Percentiles rank a stretch among this genome's conserved stretches.
phyloP scores from a whole-genome alignment of 1,140 invertebrate genomes.

The Notospermus geniculatus region DNA sequence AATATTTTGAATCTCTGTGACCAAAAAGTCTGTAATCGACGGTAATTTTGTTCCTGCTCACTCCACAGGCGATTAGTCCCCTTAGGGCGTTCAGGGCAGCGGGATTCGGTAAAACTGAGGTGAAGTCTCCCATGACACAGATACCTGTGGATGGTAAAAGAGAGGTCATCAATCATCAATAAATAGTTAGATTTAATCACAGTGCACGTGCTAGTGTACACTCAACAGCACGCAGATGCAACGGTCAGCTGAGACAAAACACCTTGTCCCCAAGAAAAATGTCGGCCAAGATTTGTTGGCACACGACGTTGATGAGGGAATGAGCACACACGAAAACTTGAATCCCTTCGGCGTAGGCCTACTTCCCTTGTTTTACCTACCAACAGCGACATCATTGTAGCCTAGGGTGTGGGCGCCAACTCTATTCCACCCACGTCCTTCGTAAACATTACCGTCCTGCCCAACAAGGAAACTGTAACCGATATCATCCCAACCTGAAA shows the following conservation, averaged over 20 bases:
- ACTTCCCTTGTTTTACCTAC: constrained; percentile 58
- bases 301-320: no score
- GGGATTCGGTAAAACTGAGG: constrained; percentile 24
- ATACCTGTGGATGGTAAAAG: constrained; percentile 62
- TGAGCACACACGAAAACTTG: no score
- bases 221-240: no score
- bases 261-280: no score
- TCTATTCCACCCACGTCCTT: constrained; percentile 30
- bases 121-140: constrained; percentile 65
- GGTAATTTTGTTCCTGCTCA: constrained; percentile 23
- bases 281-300: no score
- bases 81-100: constrained; percentile 27
- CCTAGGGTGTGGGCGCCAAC: constrained; percentile 27
- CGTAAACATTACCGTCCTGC: constrained; percentile 38
- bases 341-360: no score
- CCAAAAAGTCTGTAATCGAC: constrained; percentile 31
- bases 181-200: no score
- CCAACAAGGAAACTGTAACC: constrained; percentile 39
- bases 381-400: constrained; percentile 55
- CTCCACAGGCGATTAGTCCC: constrained; percentile 32
- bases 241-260: no score
- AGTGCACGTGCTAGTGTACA: no score
- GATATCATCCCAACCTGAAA: constrained; percentile 34
- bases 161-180: background rate
- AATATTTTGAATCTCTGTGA: constrained; percentile 28